These are phyloP conservation scores for Origma solitaria DNA, from an alignment of 2,113 vertebrate species.

Conservation along the genomic window DNA sequence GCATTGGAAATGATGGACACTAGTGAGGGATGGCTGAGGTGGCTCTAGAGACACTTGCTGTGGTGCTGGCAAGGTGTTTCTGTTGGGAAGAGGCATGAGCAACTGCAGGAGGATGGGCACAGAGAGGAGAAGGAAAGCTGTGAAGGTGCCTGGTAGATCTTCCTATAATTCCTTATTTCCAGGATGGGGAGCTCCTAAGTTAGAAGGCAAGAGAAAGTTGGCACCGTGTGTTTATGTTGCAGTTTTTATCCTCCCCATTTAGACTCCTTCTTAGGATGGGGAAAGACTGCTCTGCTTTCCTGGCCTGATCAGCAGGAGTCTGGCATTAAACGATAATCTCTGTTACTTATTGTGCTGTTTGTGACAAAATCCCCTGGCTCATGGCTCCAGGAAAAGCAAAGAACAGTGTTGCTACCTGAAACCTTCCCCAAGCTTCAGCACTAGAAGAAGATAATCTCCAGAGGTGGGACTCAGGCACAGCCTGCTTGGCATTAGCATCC, in stretches of 20 bases:
- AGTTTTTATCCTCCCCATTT: background rate
- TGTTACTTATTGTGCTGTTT: background rate
- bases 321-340: background rate
- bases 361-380: background rate
- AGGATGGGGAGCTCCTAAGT: background rate
- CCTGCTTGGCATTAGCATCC: background rate
- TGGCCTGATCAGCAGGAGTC: background rate
- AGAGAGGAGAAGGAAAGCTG: background rate
- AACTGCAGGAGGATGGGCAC: background rate
- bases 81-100: background rate
- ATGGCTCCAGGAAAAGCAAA: background rate
- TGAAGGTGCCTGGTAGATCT: background rate
- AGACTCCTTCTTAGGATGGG: background rate
- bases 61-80: accelerated
- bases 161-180: background rate
- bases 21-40: background rate
- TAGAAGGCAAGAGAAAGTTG: background rate
- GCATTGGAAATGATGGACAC: background rate
- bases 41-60: background rate
- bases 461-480: background rate
- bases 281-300: background rate
- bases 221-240: background rate
- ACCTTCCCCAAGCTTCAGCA: background rate
- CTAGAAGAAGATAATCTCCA: background rate
- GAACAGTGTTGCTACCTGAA: background rate